A percentile compares a stretch with the other conserved stretches of the same genome.
Evolutionary conservation across 2,888 invertebrate species (phyloP).

Genomic region (Epinotia brunnichana): DNA sequence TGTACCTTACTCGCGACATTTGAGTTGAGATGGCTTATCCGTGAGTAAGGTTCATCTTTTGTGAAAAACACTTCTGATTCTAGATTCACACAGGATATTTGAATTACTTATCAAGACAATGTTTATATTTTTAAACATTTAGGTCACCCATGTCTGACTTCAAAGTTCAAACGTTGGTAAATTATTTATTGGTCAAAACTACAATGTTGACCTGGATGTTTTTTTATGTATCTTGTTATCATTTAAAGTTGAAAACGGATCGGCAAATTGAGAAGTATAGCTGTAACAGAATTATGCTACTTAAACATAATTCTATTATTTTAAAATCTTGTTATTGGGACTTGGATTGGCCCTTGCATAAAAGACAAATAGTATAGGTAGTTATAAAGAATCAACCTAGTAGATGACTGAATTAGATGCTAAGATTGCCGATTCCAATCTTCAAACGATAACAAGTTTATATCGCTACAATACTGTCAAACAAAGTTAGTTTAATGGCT

Average conservation of each 20-base stretch:
- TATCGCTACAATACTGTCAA: slow-evolving; percentile 11
- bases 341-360: too few relatives aligned
- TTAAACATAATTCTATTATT: too few relatives aligned
- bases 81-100: slow-evolving; percentile 34
- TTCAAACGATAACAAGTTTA: slow-evolving; percentile 7
- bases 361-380: too few relatives aligned
- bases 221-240: background rate
- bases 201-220: background rate
- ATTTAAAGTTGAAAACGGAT: slow-evolving; percentile 1
- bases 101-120: slow-evolving; percentile 22
- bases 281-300: too few relatives aligned
- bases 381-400: background rate
- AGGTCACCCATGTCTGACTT: background rate
- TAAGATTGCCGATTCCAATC: background rate
- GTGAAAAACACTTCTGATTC: slow-evolving; percentile 31
- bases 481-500: background rate
- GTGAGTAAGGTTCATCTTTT: slow-evolving; percentile 1
- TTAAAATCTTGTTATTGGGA: too few relatives aligned
- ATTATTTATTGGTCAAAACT: background rate
- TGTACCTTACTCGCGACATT: slow-evolving; percentile 2
- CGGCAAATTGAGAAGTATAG: background rate
- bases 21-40: background rate
- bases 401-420: background rate
- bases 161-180: slow-evolving; percentile 3
- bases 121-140: slow-evolving; percentile 9